Conservation (phyloP, 1,140 invertebrate species). For the Micrasema minimum region DNA sequence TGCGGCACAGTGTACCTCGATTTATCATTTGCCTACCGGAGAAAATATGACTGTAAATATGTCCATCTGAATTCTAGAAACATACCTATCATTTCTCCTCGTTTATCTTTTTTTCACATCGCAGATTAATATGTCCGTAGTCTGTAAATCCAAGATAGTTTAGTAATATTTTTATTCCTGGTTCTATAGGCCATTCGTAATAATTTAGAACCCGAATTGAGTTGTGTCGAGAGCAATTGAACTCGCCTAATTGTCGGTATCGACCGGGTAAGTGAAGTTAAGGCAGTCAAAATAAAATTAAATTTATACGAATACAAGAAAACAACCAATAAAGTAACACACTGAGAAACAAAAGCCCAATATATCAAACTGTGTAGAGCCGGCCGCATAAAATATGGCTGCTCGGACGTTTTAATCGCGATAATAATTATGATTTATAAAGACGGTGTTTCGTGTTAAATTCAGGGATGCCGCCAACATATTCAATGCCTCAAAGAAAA, state of each 20-base stretch:
- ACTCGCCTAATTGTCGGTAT: conserved; percentile 34
- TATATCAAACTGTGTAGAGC: conserved; percentile 48
- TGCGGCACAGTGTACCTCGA: no score
- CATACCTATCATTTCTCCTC: no score
- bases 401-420: conserved; percentile 53
- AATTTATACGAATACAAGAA: conserved; percentile 4
- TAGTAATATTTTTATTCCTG: no score
- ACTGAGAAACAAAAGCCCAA: conserved; percentile 45
- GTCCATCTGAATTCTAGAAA: no score
- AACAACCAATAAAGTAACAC: conserved; percentile 21
- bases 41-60: no score
- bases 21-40: no score
- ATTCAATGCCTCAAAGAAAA: no score
- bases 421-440: conserved; percentile 55
- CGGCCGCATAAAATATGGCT: conserved; percentile 49
- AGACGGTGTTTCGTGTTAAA: conserved; percentile 35
- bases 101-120: no score
- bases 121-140: no score
- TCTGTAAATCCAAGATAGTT: no score
- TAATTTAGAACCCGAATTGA: conserved; percentile 21
- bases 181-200: no score
- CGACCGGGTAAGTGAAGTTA: conserved; percentile 14
- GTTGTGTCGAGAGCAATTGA: conserved; percentile 32
- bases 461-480: conserved; percentile 8
- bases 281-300: conserved; percentile 14